Evolutionary conservation across 2,888 invertebrate genomes (phyloP).

Genomic region (Patella depressa): DNA sequence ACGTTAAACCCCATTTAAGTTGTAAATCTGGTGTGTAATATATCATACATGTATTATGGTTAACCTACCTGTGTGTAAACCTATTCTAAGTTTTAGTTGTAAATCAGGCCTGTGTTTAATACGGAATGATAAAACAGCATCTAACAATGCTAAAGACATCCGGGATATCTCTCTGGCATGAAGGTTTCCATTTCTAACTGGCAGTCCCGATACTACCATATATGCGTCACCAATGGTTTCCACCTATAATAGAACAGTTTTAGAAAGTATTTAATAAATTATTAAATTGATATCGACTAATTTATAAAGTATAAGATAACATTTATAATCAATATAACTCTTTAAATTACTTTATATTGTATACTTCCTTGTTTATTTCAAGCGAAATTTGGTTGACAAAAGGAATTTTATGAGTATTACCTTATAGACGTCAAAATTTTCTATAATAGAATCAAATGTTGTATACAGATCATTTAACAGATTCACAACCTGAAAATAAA

Average conservation of each 20-base stretch:
- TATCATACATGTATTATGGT: no score
- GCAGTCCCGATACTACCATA: conserved; percentile 80
- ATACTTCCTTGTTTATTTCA: no score
- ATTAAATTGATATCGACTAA: no score
- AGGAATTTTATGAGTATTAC: conserved; percentile 69
- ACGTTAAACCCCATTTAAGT: no score
- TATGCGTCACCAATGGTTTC: conserved; percentile 71
- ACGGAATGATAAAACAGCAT: conserved; percentile 87
- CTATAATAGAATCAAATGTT: conserved; percentile 95
- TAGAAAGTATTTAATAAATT: not conserved
- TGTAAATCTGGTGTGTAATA: no score
- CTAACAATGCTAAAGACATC: conserved; percentile 88
- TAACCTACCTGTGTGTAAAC: conserved; percentile 82
- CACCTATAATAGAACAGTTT: conserved; percentile 46
- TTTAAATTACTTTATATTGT: no score
- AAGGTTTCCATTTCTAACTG: conserved; percentile 87
- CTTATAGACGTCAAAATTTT: conserved; percentile 89
- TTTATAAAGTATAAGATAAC: no score
- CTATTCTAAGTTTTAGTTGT: conserved; percentile 90
- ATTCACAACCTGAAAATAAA: conserved; percentile 82
- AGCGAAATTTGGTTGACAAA: no score
- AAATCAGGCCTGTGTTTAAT: conserved; percentile 92
- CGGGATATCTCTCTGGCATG: conserved; percentile 94
- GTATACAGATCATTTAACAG: conserved; percentile 97
- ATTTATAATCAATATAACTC: no score